Evolutionary conservation across 2,888 invertebrate species (phyloP).

Genomic region (Ophion obscuratus): DNA sequence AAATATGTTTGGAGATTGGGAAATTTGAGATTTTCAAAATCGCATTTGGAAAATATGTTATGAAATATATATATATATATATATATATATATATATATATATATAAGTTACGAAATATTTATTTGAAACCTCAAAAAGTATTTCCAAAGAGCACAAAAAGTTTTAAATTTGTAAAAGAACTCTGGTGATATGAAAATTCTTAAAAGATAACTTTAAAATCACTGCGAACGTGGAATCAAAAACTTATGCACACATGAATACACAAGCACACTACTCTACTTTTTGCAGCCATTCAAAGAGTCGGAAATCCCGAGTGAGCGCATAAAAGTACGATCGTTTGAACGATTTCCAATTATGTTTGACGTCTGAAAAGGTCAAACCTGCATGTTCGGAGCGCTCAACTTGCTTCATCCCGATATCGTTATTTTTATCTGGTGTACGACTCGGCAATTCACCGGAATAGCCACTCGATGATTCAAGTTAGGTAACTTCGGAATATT

Average conservation of each 20-base stretch:
- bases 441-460: background rate
- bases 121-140: no score
- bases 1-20: no score
- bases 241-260: no score
- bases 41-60: no score
- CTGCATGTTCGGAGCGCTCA: background rate
- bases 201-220: no score
- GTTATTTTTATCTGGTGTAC: slow-evolving; percentile 3
- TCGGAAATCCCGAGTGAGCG: background rate
- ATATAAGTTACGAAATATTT: no score
- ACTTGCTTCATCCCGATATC: background rate
- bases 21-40: no score
- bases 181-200: no score
- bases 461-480: background rate
- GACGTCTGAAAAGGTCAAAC: slow-evolving; percentile 21
- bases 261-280: background rate
- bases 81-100: no score
- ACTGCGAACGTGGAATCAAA: background rate
- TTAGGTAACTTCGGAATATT: background rate
- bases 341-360: slow-evolving; percentile 26
- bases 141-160: no score
- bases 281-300: background rate
- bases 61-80: no score
- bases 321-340: background rate
- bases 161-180: no score